Evolutionary conservation across 2,113 vertebrate genomes (phyloP), one percentile per base, ranked within the genome.

Genomic region (Stegastes partitus): DNA sequence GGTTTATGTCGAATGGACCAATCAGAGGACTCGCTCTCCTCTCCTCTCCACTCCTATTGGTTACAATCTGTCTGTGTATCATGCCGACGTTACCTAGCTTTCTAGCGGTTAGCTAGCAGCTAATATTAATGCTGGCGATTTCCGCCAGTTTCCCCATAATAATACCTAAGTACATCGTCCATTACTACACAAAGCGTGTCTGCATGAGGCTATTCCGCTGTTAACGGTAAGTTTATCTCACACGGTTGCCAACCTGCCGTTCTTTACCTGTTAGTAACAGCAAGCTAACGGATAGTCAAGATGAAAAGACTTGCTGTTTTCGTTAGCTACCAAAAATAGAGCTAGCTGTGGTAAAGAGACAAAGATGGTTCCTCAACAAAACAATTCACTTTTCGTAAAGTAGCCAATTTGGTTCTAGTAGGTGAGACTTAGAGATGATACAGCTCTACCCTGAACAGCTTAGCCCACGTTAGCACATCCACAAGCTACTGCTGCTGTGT

Each of bases 141-240:
- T 75, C 23, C 57, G 42, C 14, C 26, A 22, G 3, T 75, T 77
- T 82, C 7, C 12, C 16, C 11, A 26, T 56, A 55, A 70, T 65
- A 50, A 18, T 3, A 1, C 5, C 6, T 7, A 39, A 75, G 28
- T 5, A 21, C 42, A 47, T 31, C n/a, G 4, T 51, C 2, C 47
- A 62, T 74, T 42, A 81, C 10, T 25, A 22, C 19, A 44, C 49
- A 61, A 18, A 62, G 5, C 15, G 3, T 9, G 34, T 12, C 34
- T 51, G 4, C 50, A 34, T n/a, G 61, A 39, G 54, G 22, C 5
- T 37, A 16, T 64, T 69, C 55, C 16, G 22, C 67, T 53, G 37
- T 37, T 57, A 7, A 73, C 61, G 89, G 92, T 93, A 86, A 84
- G 90, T 85, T 55, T 18, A n/a, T n/a, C 31, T 56, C 31, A 21